phyloP scores from a whole-genome alignment of 2,113 vertebrate species.

The Gopherus evgoodei region DNA sequence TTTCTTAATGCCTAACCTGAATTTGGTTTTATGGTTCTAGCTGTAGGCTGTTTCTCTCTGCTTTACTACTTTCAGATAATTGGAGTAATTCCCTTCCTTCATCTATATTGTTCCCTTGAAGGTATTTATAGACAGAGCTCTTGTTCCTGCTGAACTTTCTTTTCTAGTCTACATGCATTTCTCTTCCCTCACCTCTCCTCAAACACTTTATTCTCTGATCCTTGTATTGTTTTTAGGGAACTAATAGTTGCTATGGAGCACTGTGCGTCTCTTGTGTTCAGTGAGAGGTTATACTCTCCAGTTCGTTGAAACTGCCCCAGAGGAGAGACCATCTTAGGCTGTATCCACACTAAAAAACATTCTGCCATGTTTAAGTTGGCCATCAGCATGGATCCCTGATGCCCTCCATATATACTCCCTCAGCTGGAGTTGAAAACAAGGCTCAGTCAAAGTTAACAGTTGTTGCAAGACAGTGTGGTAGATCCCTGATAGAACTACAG shows the following conservation, averaged over 20 bases:
- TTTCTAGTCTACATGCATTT: fast-evolving
- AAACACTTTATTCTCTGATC: neutral
- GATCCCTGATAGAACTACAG: neutral
- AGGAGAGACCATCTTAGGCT: neutral
- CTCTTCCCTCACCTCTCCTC: neutral
- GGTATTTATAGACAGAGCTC: neutral
- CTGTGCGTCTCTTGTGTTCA: neutral
- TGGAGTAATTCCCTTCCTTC: slow-evolving; percentile 16
- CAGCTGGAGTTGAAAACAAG: neutral
- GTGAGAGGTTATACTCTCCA: neutral
- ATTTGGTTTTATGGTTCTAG: slow-evolving; percentile 21
- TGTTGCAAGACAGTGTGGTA: fast-evolving
- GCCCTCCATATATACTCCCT: fast-evolving
- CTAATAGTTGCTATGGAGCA: neutral
- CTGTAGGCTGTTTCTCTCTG: neutral
- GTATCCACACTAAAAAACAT: neutral
- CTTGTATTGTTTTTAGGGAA: neutral
- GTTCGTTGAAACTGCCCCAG: neutral
- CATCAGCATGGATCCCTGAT: neutral
- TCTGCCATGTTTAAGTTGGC: neutral
- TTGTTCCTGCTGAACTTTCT: neutral
- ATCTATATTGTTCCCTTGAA: neutral
- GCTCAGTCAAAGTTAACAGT: neutral
- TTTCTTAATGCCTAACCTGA: slow-evolving; percentile 24
- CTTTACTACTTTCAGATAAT: slow-evolving; percentile 1